Evolutionary conservation across 1,140 invertebrate genomes (phyloP).

Genomic region (Odontomachus brunneus): DNA sequence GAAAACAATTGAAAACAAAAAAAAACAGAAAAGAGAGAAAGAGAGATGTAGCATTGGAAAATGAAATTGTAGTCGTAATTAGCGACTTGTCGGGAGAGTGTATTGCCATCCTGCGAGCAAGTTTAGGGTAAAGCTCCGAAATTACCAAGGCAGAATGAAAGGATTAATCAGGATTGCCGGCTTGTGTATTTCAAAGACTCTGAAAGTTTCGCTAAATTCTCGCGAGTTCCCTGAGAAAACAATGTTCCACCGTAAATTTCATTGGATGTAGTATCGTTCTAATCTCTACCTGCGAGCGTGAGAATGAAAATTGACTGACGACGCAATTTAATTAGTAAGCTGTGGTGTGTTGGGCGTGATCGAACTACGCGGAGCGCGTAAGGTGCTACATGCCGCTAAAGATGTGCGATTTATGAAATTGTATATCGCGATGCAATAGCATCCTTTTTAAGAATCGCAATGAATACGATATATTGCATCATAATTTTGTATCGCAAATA

Average conservation of each 20-base stretch:
- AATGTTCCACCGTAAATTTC: constrained; percentile 15
- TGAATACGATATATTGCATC: too few relatives aligned
- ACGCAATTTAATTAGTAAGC: constrained; percentile 44
- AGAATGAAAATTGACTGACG: neutral
- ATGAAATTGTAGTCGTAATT: constrained; percentile 50
- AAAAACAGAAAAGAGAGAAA: too few relatives aligned
- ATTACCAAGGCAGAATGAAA: constrained; percentile 53
- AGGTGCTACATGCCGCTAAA: constrained; percentile 21
- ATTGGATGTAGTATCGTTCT: constrained; percentile 42
- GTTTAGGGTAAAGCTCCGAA: constrained; percentile 47
- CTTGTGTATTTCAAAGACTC: constrained; percentile 7
- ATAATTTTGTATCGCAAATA: too few relatives aligned
- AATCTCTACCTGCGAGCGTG: neutral
- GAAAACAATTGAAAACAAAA: too few relatives aligned
- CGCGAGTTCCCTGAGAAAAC: constrained; percentile 34
- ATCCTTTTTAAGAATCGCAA: too few relatives aligned
- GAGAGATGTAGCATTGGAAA: constrained; percentile 21
- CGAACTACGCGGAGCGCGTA: neutral
- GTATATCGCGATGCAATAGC: too few relatives aligned
- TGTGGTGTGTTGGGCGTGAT: constrained; percentile 7
- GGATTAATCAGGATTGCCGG: constrained; percentile 35
- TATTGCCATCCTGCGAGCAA: constrained; percentile 26
- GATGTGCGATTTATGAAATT: too few relatives aligned
- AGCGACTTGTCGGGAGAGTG: constrained; percentile 33
- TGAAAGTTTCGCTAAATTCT: constrained; percentile 46